These are phyloP conservation scores for Limosa lapponica DNA, from an alignment of 2,797 vertebrate species.

Conservation along the genomic window DNA sequence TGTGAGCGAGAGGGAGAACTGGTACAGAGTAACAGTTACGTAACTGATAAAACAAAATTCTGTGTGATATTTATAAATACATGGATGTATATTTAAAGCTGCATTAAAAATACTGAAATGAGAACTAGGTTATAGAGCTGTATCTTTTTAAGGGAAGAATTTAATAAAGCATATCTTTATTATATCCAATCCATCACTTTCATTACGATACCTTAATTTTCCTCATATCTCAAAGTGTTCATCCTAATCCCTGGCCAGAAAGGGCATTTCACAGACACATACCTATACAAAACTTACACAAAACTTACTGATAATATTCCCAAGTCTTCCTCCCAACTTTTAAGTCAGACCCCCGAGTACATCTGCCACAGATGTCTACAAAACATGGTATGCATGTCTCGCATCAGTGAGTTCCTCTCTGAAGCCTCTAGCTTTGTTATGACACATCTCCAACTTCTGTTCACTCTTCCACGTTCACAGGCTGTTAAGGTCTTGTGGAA, in stretches of 20 bases:
- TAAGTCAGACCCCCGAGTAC: background rate
- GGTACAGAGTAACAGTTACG: background rate
- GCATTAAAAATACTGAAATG: background rate
- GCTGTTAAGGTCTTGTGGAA: background rate
- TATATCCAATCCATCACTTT: background rate
- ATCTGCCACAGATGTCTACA: background rate
- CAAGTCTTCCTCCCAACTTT: background rate
- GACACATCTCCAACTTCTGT: background rate
- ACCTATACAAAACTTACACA: background rate
- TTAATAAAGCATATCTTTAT: background rate
- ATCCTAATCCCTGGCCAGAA: background rate
- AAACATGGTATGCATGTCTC: rapidly evolving
- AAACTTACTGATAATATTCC: background rate
- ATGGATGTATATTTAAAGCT: background rate
- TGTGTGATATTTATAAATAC: background rate
- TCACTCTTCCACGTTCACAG: background rate
- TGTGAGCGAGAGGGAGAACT: background rate
- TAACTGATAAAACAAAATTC: background rate
- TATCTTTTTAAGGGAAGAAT: background rate
- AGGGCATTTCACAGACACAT: background rate
- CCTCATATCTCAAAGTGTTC: background rate
- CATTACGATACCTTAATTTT: background rate
- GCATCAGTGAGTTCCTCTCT: background rate
- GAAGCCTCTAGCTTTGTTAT: background rate
- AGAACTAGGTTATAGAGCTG: background rate